Evolutionary conservation across 1,140 invertebrate species (phyloP), one percentile per base, ranked within the genome.

Genomic region (Lutraria rhynchaena): DNA sequence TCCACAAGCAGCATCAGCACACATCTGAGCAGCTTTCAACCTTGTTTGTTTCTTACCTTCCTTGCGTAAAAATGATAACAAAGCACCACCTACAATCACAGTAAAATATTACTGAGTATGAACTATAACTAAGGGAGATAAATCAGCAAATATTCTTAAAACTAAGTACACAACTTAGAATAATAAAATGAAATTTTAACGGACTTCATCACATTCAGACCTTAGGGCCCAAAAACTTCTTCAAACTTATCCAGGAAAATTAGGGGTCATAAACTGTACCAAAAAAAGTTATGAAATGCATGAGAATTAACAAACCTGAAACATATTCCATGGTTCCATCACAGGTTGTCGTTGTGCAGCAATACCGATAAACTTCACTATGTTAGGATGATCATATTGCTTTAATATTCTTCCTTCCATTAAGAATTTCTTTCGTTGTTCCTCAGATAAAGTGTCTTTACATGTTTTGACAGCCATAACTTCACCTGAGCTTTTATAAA

Each of bases 321-420:
- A 99, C 97, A 71, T 98, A 94, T 93, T 99, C 98, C 98, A 99
- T 99, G 29, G 99, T 97, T 89, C 99, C 98, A 99, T 99, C 65
- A 99, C 98, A 0, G 98, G 98, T 88, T 99, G 98, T 89, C 99
- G 98, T 91, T 99, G 97, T 60, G 99, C 98, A 88, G 98, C 98
- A 86, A 99, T 99, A 29, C 98, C 98, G 85, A 99, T 98, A n/a
- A 99, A 95, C 88, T 97, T 95, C n/a, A 92, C 92, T 58, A 92
- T 92, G 92, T 99, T 99, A 0, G 97, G 97, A 93, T 99, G 98
- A 92, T 98, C 96, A 90, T 99, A 99, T 90, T 99, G 97, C 88
- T 98, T 98, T 4, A 99, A 93, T 76, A 99, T 99, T 83, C 97
- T 93, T 0, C 98, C 98, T 91, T 99, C 98, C 91, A 98, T 97